Conservation (phyloP, 2,797 vertebrate species). For the Pantherophis alleghaniensis region DNA sequence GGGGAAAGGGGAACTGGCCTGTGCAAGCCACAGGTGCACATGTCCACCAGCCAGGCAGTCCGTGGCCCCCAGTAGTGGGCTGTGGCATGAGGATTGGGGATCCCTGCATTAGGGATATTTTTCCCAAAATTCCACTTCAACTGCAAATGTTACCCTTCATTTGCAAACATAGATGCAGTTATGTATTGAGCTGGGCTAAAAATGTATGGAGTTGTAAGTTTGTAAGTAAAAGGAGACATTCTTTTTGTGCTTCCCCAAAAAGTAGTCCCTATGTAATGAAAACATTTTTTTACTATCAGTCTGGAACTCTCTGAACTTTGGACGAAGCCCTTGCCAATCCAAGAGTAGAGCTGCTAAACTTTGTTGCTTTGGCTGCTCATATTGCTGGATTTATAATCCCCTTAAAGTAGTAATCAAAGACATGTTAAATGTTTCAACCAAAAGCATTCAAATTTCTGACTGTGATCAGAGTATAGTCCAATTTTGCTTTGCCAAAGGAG, state of each 20-base stretch:
- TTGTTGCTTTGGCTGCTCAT: background rate
- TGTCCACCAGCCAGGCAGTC: background rate
- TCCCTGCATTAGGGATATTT: background rate
- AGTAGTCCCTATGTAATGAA: background rate
- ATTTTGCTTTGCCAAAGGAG: background rate
- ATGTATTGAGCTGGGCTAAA: background rate
- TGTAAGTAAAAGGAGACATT: background rate
- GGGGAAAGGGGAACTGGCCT: background rate
- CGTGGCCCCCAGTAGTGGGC: background rate
- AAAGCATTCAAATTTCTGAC: background rate
- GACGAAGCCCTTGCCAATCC: background rate
- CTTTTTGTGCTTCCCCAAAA: background rate
- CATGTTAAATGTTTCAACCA: background rate
- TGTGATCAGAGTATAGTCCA: background rate
- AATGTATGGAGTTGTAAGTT: background rate
- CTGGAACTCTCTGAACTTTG: too few species aligned
- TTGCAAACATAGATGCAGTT: background rate
- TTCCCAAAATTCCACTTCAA: background rate
- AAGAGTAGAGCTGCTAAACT: background rate
- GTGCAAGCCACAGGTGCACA: background rate
- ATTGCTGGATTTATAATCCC: background rate
- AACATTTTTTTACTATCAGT: background rate
- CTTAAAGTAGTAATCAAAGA: background rate
- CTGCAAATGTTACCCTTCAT: background rate
- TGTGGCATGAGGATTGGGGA: too few species aligned